These are phyloP conservation scores for Phenganax marumi DNA, from an alignment of 92 coral and sea anemone species.

Conservation along the genomic window DNA sequence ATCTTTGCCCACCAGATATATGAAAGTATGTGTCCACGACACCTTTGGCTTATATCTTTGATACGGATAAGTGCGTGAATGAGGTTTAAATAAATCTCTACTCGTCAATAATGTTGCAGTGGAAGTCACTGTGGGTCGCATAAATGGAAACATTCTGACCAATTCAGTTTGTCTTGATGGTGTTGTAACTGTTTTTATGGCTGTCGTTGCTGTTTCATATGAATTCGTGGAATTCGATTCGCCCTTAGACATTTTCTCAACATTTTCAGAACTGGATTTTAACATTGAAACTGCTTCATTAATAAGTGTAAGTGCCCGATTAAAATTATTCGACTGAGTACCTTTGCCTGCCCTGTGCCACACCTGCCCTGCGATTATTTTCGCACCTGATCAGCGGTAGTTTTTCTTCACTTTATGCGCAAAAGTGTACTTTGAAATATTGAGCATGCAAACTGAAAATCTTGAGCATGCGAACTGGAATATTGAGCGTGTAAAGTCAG, in stretches of 20 bases:
- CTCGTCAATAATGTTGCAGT: neutral
- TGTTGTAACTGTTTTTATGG: neutral
- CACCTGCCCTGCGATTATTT: neutral
- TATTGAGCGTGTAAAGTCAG: too few relatives aligned
- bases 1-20: conserved; percentile 37
- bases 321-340: conserved; percentile 3
- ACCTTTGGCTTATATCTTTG: conserved; percentile 50
- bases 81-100: neutral
- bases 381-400: conserved; percentile 11
- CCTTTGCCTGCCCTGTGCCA: conserved; percentile 1
- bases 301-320: conserved; percentile 27
- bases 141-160: conserved; percentile 8
- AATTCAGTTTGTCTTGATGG: conserved; percentile 5
- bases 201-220: neutral
- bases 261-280: conserved; percentile 17
- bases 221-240: neutral
- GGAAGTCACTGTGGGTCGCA: conserved; percentile 15
- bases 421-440: too few relatives aligned
- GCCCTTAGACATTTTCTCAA: neutral
- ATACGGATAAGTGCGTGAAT: conserved; percentile 6
- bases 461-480: too few relatives aligned
- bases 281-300: conserved; percentile 45
- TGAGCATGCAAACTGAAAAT: too few relatives aligned
- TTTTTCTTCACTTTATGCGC: neutral
- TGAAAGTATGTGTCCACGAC: conserved; percentile 54